Evolutionary conservation across 1,140 invertebrate genomes (phyloP), one percentile per base, ranked within the genome.

Genomic region (Dendroctonus valens): DNA sequence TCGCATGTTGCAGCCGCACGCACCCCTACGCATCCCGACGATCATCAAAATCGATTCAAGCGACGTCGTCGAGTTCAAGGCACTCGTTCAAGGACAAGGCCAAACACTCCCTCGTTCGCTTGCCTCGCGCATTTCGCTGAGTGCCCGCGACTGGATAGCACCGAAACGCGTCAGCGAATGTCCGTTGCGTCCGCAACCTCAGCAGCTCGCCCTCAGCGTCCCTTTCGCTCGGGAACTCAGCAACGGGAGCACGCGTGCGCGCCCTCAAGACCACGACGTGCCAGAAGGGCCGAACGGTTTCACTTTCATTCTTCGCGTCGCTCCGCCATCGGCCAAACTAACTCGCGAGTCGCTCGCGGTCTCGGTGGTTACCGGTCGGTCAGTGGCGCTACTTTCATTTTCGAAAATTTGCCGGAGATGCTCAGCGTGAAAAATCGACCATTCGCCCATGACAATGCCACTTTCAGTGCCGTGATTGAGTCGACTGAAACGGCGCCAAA

Each of bases 61-160:
- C 60, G 60, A 41, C 54, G 54, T 59, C 55, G 51, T 40, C 60
- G 39, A 73, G 77, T 79, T 79, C 77, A 78, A 72, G 67, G 69
- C 70, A 76, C 77, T 69, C 72, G 70, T 79, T 79, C 77, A 79
- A 79, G 77, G 77, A 79, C 77, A 79, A 79, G 77, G 77, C 77
- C 77, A 76, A 72, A 59, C 66, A 61, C 64, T 65, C 53, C 66
- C 63, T 59, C 52, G 65, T 62, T 42, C 64, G 54, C 40, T 54
- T 40, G 38, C 64, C 58, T 54, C 74, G 69, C 48, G 53, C 59
- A 59, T 65, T 59, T 67, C 54, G 55, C 59, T 55, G 54, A 53
- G 59, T 58, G 57, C 46, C 42, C 52, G 68, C 59, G 41, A 53
- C 57, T 57, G 52, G 59, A 58, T 60, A 59, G 65, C 38, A 65